Evolutionary conservation across 2,113 vertebrate species (phyloP).

Genomic region (Platichthys flesus): DNA sequence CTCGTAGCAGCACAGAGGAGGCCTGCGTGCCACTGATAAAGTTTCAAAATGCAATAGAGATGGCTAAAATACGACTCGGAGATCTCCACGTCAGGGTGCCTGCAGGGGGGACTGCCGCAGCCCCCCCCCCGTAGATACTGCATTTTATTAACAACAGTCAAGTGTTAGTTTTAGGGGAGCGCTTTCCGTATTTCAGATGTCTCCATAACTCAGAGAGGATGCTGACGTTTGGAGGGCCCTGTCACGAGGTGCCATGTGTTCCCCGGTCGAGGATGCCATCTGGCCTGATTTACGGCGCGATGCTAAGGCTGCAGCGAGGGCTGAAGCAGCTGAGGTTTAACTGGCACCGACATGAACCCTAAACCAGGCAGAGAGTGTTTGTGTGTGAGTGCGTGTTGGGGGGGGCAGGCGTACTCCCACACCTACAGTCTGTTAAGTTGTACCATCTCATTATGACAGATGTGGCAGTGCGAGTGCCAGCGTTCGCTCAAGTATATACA

Average conservation of each 20-base stretch:
- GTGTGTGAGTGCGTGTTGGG: conserved; percentile 48
- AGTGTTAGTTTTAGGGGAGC: conserved; percentile 66
- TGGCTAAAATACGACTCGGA: conserved; percentile 51
- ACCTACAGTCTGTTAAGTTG: conserved; percentile 71
- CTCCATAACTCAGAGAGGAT: conserved; percentile 63
- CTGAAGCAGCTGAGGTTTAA: conserved; percentile 69
- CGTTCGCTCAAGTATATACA: conserved; percentile 42
- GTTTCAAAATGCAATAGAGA: conserved; percentile 62
- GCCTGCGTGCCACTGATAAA: conserved; percentile 76
- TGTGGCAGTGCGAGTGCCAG: conserved; percentile 58
- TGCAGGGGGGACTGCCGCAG: conserved; percentile 12
- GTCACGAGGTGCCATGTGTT: conserved; percentile 72
- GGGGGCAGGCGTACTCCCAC: conserved; percentile 67
- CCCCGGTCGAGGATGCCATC: conserved; percentile 70
- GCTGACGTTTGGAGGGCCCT: conserved; percentile 54
- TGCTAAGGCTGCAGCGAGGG: conserved; percentile 46
- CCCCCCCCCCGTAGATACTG: conserved; percentile 16
- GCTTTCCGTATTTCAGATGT: conserved; percentile 42
- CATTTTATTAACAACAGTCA: conserved; percentile 45
- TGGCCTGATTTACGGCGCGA: conserved; percentile 61
- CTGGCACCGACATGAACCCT: conserved; percentile 63
- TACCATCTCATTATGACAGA: conserved; percentile 65
- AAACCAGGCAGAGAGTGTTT: conserved; percentile 40
- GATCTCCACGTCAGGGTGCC: conserved; percentile 36
- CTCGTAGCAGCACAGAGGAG: conserved; percentile 48